A percentile compares a stretch with the other conserved stretches of the same genome.
These are phyloP conservation scores for Adelognathus sp. DNA, from an alignment of 2,888 invertebrate species.

Conservation along the genomic window DNA sequence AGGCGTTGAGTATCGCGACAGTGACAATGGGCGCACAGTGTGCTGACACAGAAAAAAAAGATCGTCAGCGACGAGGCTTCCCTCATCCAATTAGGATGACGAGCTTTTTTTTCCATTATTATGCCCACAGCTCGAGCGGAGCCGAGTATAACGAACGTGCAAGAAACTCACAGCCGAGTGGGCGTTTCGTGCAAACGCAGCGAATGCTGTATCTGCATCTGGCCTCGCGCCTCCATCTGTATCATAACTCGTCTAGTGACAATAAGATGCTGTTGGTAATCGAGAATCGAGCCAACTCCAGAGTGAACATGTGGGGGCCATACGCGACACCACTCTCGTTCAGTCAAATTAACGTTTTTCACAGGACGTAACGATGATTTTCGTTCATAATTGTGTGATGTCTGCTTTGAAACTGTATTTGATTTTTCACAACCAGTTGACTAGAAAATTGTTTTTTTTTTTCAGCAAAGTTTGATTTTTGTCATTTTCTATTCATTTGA, in stretches of 20 bases:
- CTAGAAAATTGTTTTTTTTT: too few species aligned
- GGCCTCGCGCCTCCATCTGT: neutral
- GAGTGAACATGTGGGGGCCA: too few species aligned
- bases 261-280: neutral
- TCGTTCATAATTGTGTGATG: too few species aligned
- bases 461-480: too few species aligned
- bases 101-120: slow-evolving; percentile 72
- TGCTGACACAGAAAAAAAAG: slow-evolving; percentile 75
- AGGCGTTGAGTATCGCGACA: slow-evolving; percentile 13
- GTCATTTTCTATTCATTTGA: too few species aligned
- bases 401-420: too few species aligned
- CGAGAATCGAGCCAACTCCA: too few species aligned
- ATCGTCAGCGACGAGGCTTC: slow-evolving; percentile 74
- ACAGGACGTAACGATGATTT: too few species aligned
- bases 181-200: neutral
- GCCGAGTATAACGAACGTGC: slow-evolving; percentile 14
- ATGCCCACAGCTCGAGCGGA: slow-evolving; percentile 48
- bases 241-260: neutral
- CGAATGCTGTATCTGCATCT: neutral
- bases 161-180: slow-evolving; percentile 37
- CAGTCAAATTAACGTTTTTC: too few species aligned
- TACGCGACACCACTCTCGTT: too few species aligned
- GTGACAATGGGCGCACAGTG: slow-evolving; percentile 54
- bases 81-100: slow-evolving; percentile 75
- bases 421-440: too few species aligned